phyloP scores from a whole-genome alignment of 2,113 vertebrate genomes.

The Ia io region DNA sequence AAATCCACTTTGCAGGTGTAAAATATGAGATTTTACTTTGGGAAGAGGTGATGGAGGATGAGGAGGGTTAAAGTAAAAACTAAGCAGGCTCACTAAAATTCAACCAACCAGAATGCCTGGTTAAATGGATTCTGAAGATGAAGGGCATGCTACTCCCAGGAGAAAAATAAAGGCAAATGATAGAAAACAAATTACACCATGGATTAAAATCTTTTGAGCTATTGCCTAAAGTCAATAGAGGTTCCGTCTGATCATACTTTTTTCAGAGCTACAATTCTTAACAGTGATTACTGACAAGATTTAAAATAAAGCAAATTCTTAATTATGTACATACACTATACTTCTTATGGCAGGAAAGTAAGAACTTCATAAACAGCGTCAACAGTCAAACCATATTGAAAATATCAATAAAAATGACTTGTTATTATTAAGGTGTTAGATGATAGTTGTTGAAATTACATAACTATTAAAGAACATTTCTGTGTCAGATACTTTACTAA shows the following conservation, averaged over 20 bases:
- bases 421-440: not conserved
- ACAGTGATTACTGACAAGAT: not conserved
- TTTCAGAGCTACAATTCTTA: not conserved
- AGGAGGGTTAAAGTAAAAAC: not conserved
- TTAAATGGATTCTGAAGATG: conserved; percentile 43
- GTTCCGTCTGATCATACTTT: not conserved
- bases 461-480: not conserved
- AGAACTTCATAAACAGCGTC: not conserved
- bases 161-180: conserved; percentile 55
- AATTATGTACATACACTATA: not conserved
- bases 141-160: conserved; percentile 17
- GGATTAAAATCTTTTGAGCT: conserved; percentile 48
- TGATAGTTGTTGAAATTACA: not conserved
- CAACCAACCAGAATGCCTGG: conserved; percentile 32
- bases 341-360: not conserved
- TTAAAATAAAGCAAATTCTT: not conserved
- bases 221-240: conserved; percentile 7
- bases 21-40: not conserved
- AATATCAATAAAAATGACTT: not conserved
- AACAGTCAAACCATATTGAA: not conserved
- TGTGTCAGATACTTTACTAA: not conserved
- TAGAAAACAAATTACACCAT: conserved; percentile 53
- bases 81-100: not conserved
- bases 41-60: not conserved
- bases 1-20: conserved; percentile 19